Conservation (phyloP, 1,140 invertebrate genomes). For the Lucilia sericata region DNA sequence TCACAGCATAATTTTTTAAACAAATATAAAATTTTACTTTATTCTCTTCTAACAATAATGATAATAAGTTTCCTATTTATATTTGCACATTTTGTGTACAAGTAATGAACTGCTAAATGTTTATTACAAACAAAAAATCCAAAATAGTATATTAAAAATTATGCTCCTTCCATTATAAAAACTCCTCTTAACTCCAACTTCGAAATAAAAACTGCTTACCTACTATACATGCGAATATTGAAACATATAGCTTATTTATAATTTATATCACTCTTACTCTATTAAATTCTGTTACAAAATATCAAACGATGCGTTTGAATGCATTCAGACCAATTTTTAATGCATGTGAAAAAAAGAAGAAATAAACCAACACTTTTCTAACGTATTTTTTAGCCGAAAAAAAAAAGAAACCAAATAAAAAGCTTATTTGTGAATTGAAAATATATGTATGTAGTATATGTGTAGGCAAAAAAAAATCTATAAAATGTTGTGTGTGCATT, state of each 20-base stretch:
- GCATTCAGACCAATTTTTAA: constrained; percentile 31
- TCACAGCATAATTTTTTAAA: too few species aligned
- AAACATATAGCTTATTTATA: not conserved
- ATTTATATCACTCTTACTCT: not conserved
- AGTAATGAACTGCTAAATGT: constrained; percentile 15
- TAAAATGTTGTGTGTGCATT: constrained; percentile 46
- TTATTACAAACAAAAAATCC: not conserved
- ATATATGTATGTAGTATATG: not conserved
- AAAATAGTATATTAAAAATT: constrained; percentile 11
- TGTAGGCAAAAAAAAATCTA: constrained; percentile 23
- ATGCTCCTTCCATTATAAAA: not conserved
- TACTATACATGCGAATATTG: not conserved
- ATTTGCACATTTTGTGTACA: not conserved
- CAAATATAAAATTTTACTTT: too few species aligned
- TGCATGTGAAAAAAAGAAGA: constrained; percentile 2
- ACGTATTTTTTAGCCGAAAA: not conserved
- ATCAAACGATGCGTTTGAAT: constrained; percentile 46
- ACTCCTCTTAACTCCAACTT: not conserved
- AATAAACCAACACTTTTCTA: not conserved
- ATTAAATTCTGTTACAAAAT: constrained; percentile 38
- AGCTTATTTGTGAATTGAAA: constrained; percentile 8
- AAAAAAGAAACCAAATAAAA: constrained; percentile 28
- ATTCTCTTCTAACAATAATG: too few species aligned
- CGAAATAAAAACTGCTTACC: not conserved
- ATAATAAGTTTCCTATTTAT: too few species aligned